Evolutionary conservation across 2,113 vertebrate species (phyloP).

Genomic region (Pelusios castaneus): DNA sequence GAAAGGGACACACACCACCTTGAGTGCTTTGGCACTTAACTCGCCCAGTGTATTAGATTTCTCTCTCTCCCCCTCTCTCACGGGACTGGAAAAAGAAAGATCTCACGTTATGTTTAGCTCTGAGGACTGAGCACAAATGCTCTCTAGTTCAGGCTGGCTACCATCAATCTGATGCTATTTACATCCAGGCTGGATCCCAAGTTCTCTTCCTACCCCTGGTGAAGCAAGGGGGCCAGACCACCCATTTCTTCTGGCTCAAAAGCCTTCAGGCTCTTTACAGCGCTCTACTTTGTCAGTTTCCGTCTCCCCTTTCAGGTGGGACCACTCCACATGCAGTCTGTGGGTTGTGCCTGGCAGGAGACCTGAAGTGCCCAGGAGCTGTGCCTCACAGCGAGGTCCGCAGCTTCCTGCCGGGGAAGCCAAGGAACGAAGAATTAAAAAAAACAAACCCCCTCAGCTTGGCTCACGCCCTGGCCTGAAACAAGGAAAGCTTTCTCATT

Average conservation of each 20-base stretch:
- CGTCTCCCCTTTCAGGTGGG: constrained; percentile 33
- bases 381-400: not conserved
- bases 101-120: not conserved
- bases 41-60: not conserved
- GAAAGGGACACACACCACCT: not conserved
- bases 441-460: not conserved
- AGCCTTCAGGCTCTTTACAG: not conserved
- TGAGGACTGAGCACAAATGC: not conserved
- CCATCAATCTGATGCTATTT: not conserved
- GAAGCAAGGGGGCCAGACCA: not conserved
- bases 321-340: constrained; percentile 24
- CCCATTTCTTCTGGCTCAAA: not conserved
- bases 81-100: not conserved
- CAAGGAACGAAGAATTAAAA: constrained; percentile 10
- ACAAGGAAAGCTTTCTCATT: constrained; percentile 76
- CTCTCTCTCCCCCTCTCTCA: not conserved
- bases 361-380: not conserved
- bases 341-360: constrained; percentile 55
- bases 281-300: constrained; percentile 18
- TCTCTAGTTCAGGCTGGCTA: not conserved
- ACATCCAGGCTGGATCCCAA: rapidly evolving
- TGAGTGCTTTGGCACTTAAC: not conserved
- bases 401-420: not conserved
- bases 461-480: constrained; percentile 8
- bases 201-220: not conserved